phyloP scores from a whole-genome alignment of 2,888 invertebrate genomes.

The Auanema sp. region DNA sequence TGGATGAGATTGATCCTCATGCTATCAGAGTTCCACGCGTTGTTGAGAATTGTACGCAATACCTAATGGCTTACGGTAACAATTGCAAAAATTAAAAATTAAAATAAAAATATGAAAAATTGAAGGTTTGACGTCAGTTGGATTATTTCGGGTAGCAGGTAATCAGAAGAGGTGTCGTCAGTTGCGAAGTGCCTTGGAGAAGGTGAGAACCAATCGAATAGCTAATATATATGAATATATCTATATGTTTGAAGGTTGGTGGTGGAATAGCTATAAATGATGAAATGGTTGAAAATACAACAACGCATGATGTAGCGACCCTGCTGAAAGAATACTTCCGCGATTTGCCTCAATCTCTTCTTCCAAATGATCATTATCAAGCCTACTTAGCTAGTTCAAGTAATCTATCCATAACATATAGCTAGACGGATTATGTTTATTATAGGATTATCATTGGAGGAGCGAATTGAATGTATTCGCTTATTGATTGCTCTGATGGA shows the following conservation, averaged over 20 bases:
- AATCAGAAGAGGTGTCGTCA: slow-evolving; percentile 89
- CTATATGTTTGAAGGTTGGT: slow-evolving; percentile 1
- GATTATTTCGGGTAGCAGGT: slow-evolving; percentile 87
- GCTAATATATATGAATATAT: not conserved
- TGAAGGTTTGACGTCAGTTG: slow-evolving; percentile 76
- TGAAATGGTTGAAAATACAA: slow-evolving; percentile 75
- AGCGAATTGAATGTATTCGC: slow-evolving; percentile 38
- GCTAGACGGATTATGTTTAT: not conserved
- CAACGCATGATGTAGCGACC: slow-evolving; percentile 85
- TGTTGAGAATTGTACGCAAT: slow-evolving; percentile 65
- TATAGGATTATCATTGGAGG: slow-evolving; percentile 36
- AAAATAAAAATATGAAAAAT: not conserved
- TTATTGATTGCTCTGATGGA: slow-evolving; percentile 80
- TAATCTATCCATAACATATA: slow-evolving; percentile 68
- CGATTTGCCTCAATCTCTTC: slow-evolving; percentile 86
- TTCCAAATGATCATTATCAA: slow-evolving; percentile 84
- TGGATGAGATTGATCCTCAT: slow-evolving; percentile 41
- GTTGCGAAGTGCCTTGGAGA: slow-evolving; percentile 68
- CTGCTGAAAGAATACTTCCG: slow-evolving; percentile 88
- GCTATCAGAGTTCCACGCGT: slow-evolving; percentile 65
- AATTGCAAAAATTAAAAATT: not conserved
- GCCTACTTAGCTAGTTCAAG: slow-evolving; percentile 89
- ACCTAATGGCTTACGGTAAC: slow-evolving; percentile 66
- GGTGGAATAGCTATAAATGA: slow-evolving; percentile 33
- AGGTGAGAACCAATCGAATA: slow-evolving; percentile 20